A percentile compares a stretch with the other conserved stretches of the same genome.
phyloP scores from a whole-genome alignment of 2,113 vertebrate genomes.

The Hylia prasina region DNA sequence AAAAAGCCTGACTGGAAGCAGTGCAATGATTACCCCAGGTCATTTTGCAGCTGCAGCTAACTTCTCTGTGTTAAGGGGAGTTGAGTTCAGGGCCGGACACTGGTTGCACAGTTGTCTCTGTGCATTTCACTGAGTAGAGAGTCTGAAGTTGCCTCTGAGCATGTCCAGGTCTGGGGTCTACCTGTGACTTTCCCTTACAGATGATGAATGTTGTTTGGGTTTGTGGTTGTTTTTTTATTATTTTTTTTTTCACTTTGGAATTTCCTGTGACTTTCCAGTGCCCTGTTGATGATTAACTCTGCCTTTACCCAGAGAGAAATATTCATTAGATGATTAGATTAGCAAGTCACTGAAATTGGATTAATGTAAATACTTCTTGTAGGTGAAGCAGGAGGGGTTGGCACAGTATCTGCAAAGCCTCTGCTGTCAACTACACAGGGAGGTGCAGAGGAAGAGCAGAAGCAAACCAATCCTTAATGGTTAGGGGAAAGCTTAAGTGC shows the following conservation, averaged over 20 bases:
- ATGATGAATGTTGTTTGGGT: not conserved
- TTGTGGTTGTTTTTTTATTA: not conserved
- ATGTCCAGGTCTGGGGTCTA: not conserved
- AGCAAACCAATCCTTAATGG: not conserved
- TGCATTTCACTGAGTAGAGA: not conserved
- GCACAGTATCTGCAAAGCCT: not conserved
- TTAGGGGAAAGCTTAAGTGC: not conserved
- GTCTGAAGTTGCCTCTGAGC: not conserved
- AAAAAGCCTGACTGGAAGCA: not conserved
- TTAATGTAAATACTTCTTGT: conserved; percentile 58
- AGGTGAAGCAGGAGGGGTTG: conserved; percentile 26
- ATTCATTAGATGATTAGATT: conserved; percentile 65
- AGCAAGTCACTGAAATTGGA: conserved; percentile 54
- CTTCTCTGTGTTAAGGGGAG: not conserved
- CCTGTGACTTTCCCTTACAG: not conserved
- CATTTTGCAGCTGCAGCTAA: not conserved
- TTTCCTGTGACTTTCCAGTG: conserved; percentile 35
- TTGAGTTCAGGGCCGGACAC: not conserved
- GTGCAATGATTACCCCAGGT: not conserved
- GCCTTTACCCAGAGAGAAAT: conserved; percentile 31
- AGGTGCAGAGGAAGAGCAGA: not conserved
- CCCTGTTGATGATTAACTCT: conserved; percentile 41
- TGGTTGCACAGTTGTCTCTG: not conserved
- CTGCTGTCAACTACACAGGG: not conserved
- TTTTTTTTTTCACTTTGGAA: not conserved